Conservation (phyloP, 2,888 invertebrate species). For the Melanophora roralis region DNA sequence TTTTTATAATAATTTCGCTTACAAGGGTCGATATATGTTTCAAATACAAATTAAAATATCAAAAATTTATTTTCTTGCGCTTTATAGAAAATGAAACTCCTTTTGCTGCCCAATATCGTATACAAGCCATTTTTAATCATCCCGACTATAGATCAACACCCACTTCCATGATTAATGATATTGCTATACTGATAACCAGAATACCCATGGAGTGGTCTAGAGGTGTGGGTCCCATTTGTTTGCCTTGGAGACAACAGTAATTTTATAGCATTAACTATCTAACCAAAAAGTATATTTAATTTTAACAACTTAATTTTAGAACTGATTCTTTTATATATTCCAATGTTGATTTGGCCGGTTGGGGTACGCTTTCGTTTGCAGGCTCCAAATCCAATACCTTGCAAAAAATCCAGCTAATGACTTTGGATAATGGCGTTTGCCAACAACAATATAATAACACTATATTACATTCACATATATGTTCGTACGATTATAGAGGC, state of each 20-base stretch:
- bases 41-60: too few relatives aligned
- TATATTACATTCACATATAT: constrained; percentile 65
- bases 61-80: too few relatives aligned
- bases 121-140: constrained; percentile 68
- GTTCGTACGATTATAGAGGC: constrained; percentile 69
- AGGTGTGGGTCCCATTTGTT: constrained; percentile 80
- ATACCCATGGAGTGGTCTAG: constrained; percentile 77
- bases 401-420: constrained; percentile 77
- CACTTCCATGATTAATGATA: constrained; percentile 76
- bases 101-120: constrained; percentile 75
- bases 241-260: constrained; percentile 78
- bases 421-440: constrained; percentile 67
- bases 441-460: constrained; percentile 63
- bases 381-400: constrained; percentile 78
- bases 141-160: constrained; percentile 64
- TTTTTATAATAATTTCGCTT: too few relatives aligned
- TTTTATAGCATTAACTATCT: not conserved
- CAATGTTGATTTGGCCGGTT: constrained; percentile 74
- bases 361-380: constrained; percentile 79
- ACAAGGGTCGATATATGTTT: too few relatives aligned
- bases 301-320: constrained; percentile 35
- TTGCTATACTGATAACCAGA: constrained; percentile 78
- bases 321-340: constrained; percentile 64
- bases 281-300: not conserved
- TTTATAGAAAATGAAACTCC: constrained; percentile 66